Conservation (phyloP, 2,113 vertebrate genomes). For the Platysternon megacephalum region DNA sequence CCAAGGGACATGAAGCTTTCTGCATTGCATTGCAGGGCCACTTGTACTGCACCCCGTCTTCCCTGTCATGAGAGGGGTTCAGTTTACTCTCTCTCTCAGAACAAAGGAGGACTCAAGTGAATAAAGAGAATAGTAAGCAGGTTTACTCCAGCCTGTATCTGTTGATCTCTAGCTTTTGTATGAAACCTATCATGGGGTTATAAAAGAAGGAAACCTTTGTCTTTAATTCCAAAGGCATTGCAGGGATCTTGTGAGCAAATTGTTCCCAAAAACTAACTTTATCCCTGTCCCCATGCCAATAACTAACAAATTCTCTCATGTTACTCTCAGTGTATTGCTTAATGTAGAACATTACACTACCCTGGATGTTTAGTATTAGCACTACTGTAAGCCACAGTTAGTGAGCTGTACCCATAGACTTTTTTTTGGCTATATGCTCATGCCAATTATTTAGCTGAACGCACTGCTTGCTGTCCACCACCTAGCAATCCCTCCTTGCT, state of each 20-base stretch:
- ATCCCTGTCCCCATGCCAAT: not conserved
- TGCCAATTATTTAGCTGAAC: not conserved
- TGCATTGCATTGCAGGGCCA: not conserved
- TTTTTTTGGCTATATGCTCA: not conserved
- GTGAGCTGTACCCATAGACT: not conserved
- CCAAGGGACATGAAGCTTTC: not conserved
- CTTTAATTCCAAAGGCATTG: not conserved
- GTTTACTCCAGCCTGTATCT: fast-evolving
- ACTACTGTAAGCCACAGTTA: not conserved
- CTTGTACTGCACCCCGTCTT: too few species aligned
- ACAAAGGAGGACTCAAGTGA: not conserved
- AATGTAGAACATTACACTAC: not conserved
- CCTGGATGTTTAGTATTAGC: not conserved
- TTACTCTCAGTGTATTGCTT: not conserved
- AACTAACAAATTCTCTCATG: not conserved
- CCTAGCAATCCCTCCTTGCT: not conserved
- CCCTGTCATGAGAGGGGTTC: too few species aligned
- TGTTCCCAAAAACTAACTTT: not conserved
- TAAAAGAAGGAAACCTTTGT: not conserved
- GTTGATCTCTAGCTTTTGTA: not conserved
- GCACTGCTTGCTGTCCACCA: not conserved
- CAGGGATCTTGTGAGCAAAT: not conserved
- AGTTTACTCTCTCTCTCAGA: not conserved
- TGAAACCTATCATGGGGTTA: not conserved
- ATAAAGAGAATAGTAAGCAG: not conserved